Evolutionary conservation across 64 coral and sea anemone species (phyloP).

Genomic region (Porites australiensis): DNA sequence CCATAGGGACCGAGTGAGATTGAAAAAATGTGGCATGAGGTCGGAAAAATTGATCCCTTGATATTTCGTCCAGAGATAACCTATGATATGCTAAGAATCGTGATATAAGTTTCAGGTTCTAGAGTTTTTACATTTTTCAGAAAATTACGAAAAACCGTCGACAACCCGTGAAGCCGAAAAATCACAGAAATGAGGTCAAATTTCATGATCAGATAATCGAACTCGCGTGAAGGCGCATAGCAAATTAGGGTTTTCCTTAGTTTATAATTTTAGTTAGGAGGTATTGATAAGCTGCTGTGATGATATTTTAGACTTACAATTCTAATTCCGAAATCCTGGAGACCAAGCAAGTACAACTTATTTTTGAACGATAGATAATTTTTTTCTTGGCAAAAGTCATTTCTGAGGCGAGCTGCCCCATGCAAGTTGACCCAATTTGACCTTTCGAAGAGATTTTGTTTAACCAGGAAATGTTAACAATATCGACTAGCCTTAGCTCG

Average conservation of each 20-base stretch:
- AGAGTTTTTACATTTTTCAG: constrained; percentile 33
- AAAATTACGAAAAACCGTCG: constrained; percentile 25
- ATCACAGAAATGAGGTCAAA: constrained; percentile 30
- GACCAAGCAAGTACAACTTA: too few relatives aligned
- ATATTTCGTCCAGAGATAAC: neutral
- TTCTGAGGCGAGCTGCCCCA: constrained; percentile 25
- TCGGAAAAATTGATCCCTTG: too few relatives aligned
- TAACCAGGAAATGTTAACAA: constrained; percentile 1
- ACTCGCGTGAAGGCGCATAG: constrained; percentile 26
- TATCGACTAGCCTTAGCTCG: too few relatives aligned
- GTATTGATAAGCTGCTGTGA: constrained; percentile 15
- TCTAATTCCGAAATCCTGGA: too few relatives aligned
- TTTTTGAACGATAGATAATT: too few relatives aligned
- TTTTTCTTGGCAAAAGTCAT: constrained; percentile 32
- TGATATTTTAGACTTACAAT: constrained; percentile 22
- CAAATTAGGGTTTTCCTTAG: constrained; percentile 33
- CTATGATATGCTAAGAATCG: constrained; percentile 25
- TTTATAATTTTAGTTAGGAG: constrained; percentile 39
- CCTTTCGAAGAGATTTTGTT: constrained; percentile 12
- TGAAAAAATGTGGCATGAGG: too few relatives aligned
- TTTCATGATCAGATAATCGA: constrained; percentile 28
- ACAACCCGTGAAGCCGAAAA: constrained; percentile 28
- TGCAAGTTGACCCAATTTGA: constrained; percentile 40
- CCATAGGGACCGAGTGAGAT: too few relatives aligned
- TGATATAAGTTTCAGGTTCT: constrained; percentile 28